Base-by-base conservation (phyloP, 2,113 vertebrate species). In the Mesembrinibis cayennensis region DNA sequence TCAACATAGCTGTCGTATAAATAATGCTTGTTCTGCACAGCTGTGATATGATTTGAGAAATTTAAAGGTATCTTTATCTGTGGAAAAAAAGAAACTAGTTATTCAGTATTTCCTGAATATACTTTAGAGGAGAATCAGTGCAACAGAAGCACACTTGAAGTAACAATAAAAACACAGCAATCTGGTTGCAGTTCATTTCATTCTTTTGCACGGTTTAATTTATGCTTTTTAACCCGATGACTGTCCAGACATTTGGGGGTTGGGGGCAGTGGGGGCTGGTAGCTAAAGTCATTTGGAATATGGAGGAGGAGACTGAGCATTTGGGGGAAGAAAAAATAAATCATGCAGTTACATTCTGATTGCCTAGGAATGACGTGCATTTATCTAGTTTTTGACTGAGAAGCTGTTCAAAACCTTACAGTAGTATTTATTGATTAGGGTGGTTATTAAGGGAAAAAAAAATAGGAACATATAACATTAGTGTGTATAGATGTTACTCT, bases 41-140 rank as follows among this genome's bases (percentile, higher is more conserved):
- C 80, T 95, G 89, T 36, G 93, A 61, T 93, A 32, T 19, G 52
- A 87, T 90, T 95, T 93, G 77, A 95, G 87, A 65, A 78, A 83
- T 79, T 32, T 62, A 45, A 90, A 83, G 29, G 21, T 71, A 44
- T 80, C 49, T 59, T 66, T 76, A 76, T 72, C 53, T 20, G 13
- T 49, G 52, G 72, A 90, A 94, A 89, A 89, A 93, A 80, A 77
- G 14, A 62, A 88, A 49, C 8, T 29, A n/a, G 27, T 83, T 74
- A 72, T 81, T 92, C 47, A 18, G 47, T 89, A 36, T 16, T 67
- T 95, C 65, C 49, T 82, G 80, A 81, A 59, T 47, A 25, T 27
- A 17, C 59, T 94, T 88, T 3, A 65, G 73, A 72, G 55, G 53
- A 78, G 79, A 72, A 87, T 90, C 55, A 26, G 67, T 65, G 67